These are phyloP conservation scores for Eueides isabella DNA, from an alignment of 1,140 invertebrate species.

Conservation along the genomic window DNA sequence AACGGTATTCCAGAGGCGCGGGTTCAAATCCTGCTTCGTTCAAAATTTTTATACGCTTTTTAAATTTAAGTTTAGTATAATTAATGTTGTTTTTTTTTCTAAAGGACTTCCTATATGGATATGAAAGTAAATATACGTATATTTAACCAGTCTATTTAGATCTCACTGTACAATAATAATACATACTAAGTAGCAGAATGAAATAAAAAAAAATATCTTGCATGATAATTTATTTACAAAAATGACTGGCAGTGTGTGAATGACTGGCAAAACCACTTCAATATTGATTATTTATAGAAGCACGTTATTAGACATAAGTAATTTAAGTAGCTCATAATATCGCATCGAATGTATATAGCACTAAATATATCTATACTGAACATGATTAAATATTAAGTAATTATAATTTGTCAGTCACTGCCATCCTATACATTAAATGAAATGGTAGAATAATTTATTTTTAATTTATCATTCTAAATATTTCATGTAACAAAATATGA, in stretches of 20 bases:
- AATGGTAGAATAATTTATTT: constrained; percentile 19
- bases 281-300: constrained; percentile 39
- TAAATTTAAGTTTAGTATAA: too few relatives aligned
- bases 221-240: constrained; percentile 58
- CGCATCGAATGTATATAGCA: constrained; percentile 40
- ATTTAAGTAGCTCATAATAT: constrained; percentile 34
- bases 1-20: too few relatives aligned
- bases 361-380: constrained; percentile 28
- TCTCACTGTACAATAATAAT: not conserved
- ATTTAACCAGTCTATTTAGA: constrained; percentile 37
- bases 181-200: not conserved
- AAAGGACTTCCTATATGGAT: constrained; percentile 41
- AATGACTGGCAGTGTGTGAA: constrained; percentile 49
- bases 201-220: constrained; percentile 17
- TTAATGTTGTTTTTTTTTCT: constrained; percentile 28
- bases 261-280: constrained; percentile 38
- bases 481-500: constrained; percentile 34
- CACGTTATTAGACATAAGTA: constrained; percentile 43
- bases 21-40: too few relatives aligned
- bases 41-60: too few relatives aligned
- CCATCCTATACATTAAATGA: constrained; percentile 29
- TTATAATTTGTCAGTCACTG: constrained; percentile 48
- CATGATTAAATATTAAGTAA: constrained; percentile 27
- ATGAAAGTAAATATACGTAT: constrained; percentile 45
- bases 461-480: constrained; percentile 21